Evolutionary conservation across 1,140 invertebrate species (phyloP).

Genomic region (Triops cancriformis): DNA sequence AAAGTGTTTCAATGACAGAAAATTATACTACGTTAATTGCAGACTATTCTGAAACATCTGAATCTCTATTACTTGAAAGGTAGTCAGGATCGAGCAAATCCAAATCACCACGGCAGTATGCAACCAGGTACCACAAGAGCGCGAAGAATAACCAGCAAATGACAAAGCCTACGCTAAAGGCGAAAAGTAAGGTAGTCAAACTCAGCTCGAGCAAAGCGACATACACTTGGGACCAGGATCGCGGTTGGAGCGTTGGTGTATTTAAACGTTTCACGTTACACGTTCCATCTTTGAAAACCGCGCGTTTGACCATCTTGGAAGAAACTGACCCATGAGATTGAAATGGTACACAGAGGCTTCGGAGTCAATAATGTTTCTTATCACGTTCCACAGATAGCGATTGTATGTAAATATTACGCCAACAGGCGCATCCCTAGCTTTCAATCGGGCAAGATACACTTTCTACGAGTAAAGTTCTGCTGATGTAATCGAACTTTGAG

Average conservation of each 20-base stretch:
- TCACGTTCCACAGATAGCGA: constrained; percentile 7
- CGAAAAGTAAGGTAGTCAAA: background rate
- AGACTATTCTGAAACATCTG: background rate
- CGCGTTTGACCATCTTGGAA: constrained; percentile 7
- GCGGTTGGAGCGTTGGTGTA: background rate
- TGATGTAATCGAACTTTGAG: background rate
- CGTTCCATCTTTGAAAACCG: background rate
- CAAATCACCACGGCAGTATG: background rate
- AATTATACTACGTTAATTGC: background rate
- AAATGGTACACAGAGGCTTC: background rate
- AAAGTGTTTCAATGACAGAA: background rate
- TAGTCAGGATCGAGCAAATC: background rate
- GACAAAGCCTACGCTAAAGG: background rate
- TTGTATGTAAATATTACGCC: background rate
- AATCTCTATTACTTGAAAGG: background rate
- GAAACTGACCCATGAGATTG: background rate
- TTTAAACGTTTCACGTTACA: constrained; percentile 6
- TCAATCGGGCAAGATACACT: background rate
- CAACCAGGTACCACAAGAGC: background rate
- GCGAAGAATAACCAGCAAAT: background rate
- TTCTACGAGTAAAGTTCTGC: background rate
- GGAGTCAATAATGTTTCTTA: background rate
- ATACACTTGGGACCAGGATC: background rate
- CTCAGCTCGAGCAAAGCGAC: background rate
- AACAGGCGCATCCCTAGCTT: background rate